phyloP scores from a whole-genome alignment of 30 jellyfish, hydroid and myxozoan species.

The Rhopilema esculentum region DNA sequence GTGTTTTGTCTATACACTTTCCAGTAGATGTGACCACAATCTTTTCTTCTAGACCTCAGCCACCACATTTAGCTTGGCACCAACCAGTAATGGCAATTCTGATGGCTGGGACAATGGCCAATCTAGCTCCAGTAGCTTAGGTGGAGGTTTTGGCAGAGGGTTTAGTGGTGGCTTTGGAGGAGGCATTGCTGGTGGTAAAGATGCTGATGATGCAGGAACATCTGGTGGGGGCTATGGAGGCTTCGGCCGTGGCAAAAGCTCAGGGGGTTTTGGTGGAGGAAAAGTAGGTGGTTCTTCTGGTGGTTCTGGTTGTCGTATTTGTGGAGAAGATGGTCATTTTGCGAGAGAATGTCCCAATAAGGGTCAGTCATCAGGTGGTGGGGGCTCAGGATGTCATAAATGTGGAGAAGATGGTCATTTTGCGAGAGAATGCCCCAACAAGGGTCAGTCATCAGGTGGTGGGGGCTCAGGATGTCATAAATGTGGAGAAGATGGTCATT shows the following conservation, averaged over 20 bases:
- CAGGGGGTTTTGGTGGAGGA: slow-evolving; percentile 43
- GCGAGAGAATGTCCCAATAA: slow-evolving; percentile 80
- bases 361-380: slow-evolving; percentile 7
- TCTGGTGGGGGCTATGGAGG: slow-evolving; percentile 70
- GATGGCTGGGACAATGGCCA: slow-evolving; percentile 22
- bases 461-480: slow-evolving; percentile 38
- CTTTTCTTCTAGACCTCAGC: neutral
- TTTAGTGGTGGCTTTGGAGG: slow-evolving; percentile 68
- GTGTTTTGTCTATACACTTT: too few relatives aligned
- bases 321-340: slow-evolving; percentile 91
- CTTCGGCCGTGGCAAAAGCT: slow-evolving; percentile 56
- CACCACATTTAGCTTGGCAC: slow-evolving; percentile 18
- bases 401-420: slow-evolving; percentile 98
- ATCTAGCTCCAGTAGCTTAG: slow-evolving; percentile 30
- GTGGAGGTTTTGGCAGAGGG: slow-evolving; percentile 60
- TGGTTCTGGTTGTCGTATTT: slow-evolving; percentile 64
- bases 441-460: slow-evolving; percentile 18
- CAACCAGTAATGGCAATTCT: slow-evolving; percentile 39
- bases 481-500: slow-evolving; percentile 88
- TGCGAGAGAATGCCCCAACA: slow-evolving; percentile 91
- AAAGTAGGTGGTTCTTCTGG: slow-evolving; percentile 77
- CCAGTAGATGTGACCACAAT: neutral
- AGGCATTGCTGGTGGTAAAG: slow-evolving; percentile 59
- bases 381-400: slow-evolving; percentile 75
- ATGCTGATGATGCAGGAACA: slow-evolving; percentile 13